phyloP scores from a whole-genome alignment of 23 tunicate genomes.

The Halocynthia aurantium region DNA sequence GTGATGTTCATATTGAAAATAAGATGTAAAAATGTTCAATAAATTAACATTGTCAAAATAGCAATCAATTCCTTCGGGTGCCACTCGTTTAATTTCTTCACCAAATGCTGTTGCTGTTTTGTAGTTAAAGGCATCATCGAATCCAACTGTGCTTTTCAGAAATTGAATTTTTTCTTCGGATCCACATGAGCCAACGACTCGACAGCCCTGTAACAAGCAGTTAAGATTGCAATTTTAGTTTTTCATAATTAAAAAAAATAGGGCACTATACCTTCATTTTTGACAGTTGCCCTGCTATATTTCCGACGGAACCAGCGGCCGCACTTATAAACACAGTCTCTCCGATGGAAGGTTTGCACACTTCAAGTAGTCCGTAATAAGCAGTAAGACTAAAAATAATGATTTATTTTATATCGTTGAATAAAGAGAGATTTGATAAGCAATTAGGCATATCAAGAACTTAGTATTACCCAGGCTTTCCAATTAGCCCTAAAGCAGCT shows the following conservation, averaged over 20 bases:
- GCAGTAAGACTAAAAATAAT: slow-evolving; percentile 43
- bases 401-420: background rate
- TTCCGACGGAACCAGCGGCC: slow-evolving; percentile 70
- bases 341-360: slow-evolving; percentile 45
- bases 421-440: background rate
- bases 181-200: slow-evolving; percentile 25
- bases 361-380: slow-evolving; percentile 34
- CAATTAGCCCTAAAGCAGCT: slow-evolving; percentile 11
- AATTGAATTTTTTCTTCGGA: slow-evolving; percentile 35
- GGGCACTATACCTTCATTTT: slow-evolving; percentile 40
- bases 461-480: slow-evolving; percentile 8
- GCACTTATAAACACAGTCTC: slow-evolving; percentile 62
- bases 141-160: slow-evolving; percentile 28
- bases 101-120: slow-evolving; percentile 44
- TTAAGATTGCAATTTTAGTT: too few relatives aligned
- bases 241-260: too few relatives aligned
- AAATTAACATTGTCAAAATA: slow-evolving; percentile 82
- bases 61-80: slow-evolving; percentile 88
- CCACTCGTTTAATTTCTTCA: slow-evolving; percentile 45
- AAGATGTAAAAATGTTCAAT: background rate
- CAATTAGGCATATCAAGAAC: background rate
- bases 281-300: slow-evolving; percentile 66
- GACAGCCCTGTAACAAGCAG: slow-evolving; percentile 21
- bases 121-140: slow-evolving; percentile 68
- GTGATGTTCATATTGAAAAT: background rate